phyloP scores from a whole-genome alignment of 1,140 invertebrate species.

The Orius laevigatus region DNA sequence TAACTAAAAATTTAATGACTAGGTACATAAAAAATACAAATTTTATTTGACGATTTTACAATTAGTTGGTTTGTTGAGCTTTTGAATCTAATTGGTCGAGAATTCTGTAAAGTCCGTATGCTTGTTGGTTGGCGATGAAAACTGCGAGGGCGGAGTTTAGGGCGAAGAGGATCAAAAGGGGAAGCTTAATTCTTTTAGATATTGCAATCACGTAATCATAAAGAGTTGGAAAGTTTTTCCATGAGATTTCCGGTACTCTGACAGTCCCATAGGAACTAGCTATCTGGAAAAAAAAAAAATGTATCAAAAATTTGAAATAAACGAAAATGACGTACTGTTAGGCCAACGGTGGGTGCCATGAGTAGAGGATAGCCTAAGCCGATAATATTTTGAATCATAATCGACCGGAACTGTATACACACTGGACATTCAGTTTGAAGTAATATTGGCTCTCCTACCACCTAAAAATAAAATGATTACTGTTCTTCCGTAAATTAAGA shows the following conservation, averaged over 20 bases:
- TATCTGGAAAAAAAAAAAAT: slow-evolving; percentile 2
- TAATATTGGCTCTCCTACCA: background rate
- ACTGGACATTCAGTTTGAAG: slow-evolving; percentile 2
- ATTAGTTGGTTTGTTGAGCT: no score
- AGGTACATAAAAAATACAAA: no score
- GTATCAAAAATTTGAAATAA: no score
- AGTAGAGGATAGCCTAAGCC: background rate
- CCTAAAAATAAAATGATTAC: background rate
- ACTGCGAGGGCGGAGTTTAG: background rate
- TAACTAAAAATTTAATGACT: no score
- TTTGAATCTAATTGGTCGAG: background rate
- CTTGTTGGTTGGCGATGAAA: background rate
- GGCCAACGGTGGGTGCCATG: background rate
- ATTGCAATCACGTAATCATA: background rate
- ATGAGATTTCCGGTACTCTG: background rate
- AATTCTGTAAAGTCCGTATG: background rate
- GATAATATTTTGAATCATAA: background rate
- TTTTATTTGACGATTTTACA: no score
- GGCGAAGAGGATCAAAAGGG: background rate
- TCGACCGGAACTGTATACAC: background rate
- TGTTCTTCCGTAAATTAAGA: background rate
- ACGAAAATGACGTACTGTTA: no score
- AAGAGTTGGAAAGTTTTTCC: background rate
- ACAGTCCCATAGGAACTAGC: background rate
- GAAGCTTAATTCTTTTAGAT: no score